A percentile compares a stretch with the other conserved stretches of the same genome.
These are phyloP conservation scores for Notarius quadriscutis DNA, from an alignment of 2,113 vertebrate genomes.

Conservation along the genomic window DNA sequence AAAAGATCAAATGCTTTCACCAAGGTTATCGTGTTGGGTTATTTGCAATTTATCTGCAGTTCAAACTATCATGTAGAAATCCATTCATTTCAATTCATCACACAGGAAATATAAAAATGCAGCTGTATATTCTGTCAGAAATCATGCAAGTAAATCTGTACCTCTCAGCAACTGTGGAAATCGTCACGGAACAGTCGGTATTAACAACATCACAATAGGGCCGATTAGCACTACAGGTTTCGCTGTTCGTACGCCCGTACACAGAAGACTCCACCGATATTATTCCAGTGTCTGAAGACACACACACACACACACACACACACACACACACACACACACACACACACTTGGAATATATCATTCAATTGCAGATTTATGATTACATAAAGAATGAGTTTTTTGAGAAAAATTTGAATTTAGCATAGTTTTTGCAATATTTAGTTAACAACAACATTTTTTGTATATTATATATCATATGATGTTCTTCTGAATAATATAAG, in stretches of 20 bases:
- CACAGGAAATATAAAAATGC: not conserved
- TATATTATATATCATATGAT: no score
- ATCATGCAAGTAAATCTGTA: not conserved
- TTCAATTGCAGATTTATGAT: no score
- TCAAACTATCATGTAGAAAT: no score
- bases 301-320: no score
- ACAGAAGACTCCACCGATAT: slow-evolving; percentile 1
- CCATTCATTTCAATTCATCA: not conserved
- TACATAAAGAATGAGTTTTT: no score
- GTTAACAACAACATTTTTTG: no score
- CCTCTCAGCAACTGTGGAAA: not conserved
- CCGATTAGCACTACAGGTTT: not conserved
- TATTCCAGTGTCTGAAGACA: slow-evolving; percentile 22
- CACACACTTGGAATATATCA: no score
- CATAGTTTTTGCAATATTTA: no score
- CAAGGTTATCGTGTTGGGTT: not conserved
- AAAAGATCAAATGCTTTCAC: not conserved
- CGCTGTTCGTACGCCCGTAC: not conserved
- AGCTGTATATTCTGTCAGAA: not conserved
- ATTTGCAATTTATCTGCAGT: no score
- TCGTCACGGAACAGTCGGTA: not conserved
- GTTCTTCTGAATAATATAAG: no score
- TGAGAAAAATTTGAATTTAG: no score
- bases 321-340: no score
- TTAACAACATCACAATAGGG: not conserved